Evolutionary conservation across 2,888 invertebrate genomes (phyloP).

Genomic region (Endomychus coccineus): DNA sequence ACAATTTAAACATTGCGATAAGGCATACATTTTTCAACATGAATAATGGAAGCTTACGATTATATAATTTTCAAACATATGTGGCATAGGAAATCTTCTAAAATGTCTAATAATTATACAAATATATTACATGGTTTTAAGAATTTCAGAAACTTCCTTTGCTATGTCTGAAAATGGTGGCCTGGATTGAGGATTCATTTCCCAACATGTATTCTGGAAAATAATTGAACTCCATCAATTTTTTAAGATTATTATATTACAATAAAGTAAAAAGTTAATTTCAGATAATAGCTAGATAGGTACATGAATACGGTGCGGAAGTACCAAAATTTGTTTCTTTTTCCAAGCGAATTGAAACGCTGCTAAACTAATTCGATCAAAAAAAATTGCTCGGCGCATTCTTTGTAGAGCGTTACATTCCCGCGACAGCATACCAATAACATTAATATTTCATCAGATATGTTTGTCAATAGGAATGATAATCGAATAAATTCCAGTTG

Average conservation of each 20-base stretch:
- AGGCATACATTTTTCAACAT: conserved; percentile 19
- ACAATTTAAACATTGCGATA: conserved; percentile 24
- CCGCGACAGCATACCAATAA: too few relatives aligned
- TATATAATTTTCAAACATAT: conserved; percentile 18
- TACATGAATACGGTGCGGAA: too few relatives aligned
- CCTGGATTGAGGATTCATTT: conserved; percentile 57
- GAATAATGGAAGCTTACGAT: conserved; percentile 30
- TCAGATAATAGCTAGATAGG: too few relatives aligned
- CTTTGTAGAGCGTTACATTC: too few relatives aligned
- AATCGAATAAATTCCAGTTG: too few relatives aligned
- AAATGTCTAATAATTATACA: background rate
- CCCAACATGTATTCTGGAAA: conserved; percentile 57
- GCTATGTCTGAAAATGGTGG: conserved; percentile 60
- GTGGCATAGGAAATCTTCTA: background rate
- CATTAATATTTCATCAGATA: too few relatives aligned
- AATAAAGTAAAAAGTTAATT: too few relatives aligned
- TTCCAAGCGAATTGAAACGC: too few relatives aligned
- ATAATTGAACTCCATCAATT: conserved; percentile 6
- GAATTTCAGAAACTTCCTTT: conserved; percentile 46
- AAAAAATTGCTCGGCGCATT: too few relatives aligned
- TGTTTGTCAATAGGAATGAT: too few relatives aligned
- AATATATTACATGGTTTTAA: conserved; percentile 40
- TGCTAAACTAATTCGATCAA: too few relatives aligned
- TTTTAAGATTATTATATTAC: conserved; percentile 3
- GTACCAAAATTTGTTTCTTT: too few relatives aligned